A percentile compares a stretch with the other conserved stretches of the same genome.
These are phyloP conservation scores for Callipepla californica DNA, from an alignment of 2,113 vertebrate species.

Conservation along the genomic window DNA sequence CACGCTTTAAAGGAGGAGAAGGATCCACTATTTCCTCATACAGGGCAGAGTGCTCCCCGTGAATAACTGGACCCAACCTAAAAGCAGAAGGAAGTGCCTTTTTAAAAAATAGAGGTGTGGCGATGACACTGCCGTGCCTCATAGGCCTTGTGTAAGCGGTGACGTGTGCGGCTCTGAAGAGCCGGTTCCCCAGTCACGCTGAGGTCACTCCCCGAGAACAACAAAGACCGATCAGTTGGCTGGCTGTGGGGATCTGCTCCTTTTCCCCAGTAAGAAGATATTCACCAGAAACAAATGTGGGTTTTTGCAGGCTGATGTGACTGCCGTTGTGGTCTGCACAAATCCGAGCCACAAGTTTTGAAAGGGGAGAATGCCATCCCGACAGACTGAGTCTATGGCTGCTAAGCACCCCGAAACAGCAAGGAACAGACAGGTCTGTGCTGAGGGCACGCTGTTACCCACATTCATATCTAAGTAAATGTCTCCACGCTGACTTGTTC, in stretches of 20 bases:
- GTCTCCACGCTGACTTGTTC: background rate
- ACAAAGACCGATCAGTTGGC: background rate
- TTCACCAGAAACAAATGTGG: background rate
- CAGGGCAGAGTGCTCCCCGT: background rate
- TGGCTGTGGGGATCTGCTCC: background rate
- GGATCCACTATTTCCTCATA: background rate
- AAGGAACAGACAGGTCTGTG: background rate
- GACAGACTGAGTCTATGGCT: background rate
- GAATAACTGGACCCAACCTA: conserved; percentile 53
- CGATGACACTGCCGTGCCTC: background rate
- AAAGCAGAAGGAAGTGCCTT: conserved; percentile 50
- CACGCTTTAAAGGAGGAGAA: background rate
- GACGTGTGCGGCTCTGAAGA: background rate
- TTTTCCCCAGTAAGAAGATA: background rate
- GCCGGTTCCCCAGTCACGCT: background rate
- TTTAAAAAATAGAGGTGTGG: conserved; percentile 56
- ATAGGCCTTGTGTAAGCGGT: background rate
- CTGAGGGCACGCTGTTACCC: background rate
- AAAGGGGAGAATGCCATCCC: background rate
- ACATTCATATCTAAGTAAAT: background rate
- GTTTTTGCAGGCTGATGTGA: background rate
- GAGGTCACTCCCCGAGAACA: conserved; percentile 2
- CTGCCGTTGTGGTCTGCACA: background rate
- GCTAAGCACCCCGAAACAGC: background rate
- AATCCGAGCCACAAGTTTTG: background rate